These are phyloP conservation scores for Chaetodon trifasciatus DNA, from an alignment of 2,797 vertebrate genomes.

Conservation along the genomic window DNA sequence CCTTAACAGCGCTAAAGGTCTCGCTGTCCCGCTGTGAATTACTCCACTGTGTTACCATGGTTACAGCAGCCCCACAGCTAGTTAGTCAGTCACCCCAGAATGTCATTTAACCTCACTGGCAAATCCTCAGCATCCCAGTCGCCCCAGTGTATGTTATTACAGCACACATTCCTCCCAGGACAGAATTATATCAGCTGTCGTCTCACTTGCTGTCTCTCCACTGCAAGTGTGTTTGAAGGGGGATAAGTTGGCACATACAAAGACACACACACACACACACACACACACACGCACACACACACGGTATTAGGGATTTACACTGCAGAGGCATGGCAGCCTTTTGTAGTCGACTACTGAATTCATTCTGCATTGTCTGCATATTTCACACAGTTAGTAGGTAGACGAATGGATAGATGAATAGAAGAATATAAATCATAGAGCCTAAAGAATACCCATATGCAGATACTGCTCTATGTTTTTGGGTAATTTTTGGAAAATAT, in stretches of 20 bases:
- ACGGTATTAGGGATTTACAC: constrained; percentile 66
- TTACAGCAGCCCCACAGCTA: constrained; percentile 49
- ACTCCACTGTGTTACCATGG: constrained; percentile 54
- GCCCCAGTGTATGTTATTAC: constrained; percentile 77
- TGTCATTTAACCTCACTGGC: constrained; percentile 61
- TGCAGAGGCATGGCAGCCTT: constrained; percentile 55
- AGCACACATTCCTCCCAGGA: constrained; percentile 81
- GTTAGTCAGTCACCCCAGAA: constrained; percentile 67
- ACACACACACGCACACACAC: constrained; percentile 27
- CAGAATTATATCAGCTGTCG: constrained; percentile 83
- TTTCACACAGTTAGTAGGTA: constrained; percentile 18
- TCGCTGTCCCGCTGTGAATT: constrained; percentile 20
- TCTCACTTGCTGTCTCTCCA: constrained; percentile 66
- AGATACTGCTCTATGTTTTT: constrained; percentile 7
- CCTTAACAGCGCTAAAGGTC: constrained; percentile 3
- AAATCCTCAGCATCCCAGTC: constrained; percentile 70
- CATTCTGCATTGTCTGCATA: constrained; percentile 49
- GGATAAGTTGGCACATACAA: constrained; percentile 38
- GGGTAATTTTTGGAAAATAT: not conserved
- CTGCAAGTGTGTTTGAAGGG: constrained; percentile 62
- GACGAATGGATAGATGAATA: not conserved
- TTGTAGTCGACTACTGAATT: constrained; percentile 71
- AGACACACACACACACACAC: constrained; percentile 22
- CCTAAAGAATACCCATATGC: constrained; percentile 1
- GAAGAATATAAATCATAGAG: constrained; percentile 5